Conservation (phyloP, 92 coral and sea anemone species). For the Blastomussa wellsi region DNA sequence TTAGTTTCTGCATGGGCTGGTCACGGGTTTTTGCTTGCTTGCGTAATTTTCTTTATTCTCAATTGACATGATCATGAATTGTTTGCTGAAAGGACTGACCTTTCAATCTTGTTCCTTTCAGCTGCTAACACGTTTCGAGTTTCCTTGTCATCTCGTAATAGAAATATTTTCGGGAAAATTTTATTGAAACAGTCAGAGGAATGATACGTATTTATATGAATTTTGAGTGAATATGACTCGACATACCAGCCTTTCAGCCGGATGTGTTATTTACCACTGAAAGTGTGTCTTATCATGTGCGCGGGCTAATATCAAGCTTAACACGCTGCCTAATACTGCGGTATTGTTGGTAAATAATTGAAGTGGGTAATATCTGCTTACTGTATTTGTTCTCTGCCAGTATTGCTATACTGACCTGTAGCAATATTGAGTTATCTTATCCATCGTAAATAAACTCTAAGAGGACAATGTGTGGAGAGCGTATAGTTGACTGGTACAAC, state of each 20-base stretch:
- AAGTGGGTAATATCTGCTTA: slow-evolving; percentile 33
- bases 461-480: not conserved
- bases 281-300: slow-evolving; percentile 10
- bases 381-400: slow-evolving; percentile 20
- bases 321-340: slow-evolving; percentile 37
- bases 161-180: not conserved
- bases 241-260: slow-evolving; percentile 10
- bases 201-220: not conserved
- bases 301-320: slow-evolving; percentile 18
- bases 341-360: slow-evolving; percentile 43
- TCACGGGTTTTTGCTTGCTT: not conserved
- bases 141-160: not conserved
- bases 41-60: too few relatives aligned
- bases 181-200: not conserved
- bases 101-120: not conserved
- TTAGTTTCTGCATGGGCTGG: slow-evolving; percentile 6
- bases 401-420: not conserved
- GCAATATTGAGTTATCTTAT: slow-evolving; percentile 20
- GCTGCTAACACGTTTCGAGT: slow-evolving; percentile 9
- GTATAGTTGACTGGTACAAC: not conserved
- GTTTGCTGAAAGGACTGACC: slow-evolving; percentile 4
- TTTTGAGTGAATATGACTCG: slow-evolving; percentile 3
- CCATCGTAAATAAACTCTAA: slow-evolving; percentile 2
- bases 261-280: slow-evolving; percentile 35
- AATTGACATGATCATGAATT: too few relatives aligned